Evolutionary conservation across 2,113 vertebrate species (phyloP).

Genomic region (Neogobius melanostomus): DNA sequence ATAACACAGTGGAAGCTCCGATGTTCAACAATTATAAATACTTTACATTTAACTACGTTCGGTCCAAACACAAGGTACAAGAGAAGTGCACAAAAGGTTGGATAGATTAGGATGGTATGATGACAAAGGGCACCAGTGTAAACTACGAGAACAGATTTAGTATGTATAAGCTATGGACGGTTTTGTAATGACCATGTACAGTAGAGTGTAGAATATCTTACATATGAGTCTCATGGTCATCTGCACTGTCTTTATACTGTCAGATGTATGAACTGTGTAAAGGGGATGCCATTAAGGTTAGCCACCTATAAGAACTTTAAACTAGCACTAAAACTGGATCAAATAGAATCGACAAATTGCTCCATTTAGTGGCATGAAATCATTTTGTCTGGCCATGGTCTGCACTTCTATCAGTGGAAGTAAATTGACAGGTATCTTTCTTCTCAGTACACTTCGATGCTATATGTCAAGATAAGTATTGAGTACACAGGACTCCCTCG

Average conservation of each 20-base stretch:
- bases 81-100: neutral
- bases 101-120: conserved; percentile 6
- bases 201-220: neutral
- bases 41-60: conserved; percentile 16
- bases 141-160: neutral
- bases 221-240: neutral
- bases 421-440: no score
- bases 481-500: no score
- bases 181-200: neutral
- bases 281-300: no score
- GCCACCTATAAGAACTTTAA: no score
- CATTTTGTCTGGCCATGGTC: neutral
- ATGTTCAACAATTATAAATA: conserved; percentile 12
- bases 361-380: neutral
- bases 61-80: neutral
- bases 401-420: neutral
- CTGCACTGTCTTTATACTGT: neutral
- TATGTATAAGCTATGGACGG: neutral
- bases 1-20: conserved; percentile 7
- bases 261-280: neutral
- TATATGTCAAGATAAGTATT: no score
- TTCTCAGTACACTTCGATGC: no score
- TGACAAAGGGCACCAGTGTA: neutral
- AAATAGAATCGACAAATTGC: neutral
- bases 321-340: no score